These are phyloP conservation scores for Clanis bilineata DNA, from an alignment of 2,888 invertebrate species.

Conservation along the genomic window DNA sequence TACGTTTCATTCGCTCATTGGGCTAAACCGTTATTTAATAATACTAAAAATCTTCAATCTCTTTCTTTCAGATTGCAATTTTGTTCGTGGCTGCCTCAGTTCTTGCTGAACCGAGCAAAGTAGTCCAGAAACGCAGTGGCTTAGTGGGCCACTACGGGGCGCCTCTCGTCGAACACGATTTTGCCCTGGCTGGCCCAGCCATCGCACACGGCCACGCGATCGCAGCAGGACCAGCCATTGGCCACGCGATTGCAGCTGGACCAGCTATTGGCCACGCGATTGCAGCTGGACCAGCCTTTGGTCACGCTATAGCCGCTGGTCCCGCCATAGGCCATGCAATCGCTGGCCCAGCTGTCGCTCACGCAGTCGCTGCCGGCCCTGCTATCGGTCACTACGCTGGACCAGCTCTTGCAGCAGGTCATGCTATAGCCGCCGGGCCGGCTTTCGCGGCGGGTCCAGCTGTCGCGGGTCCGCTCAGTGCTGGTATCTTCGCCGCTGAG, in stretches of 20 bases:
- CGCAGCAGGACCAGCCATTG: conserved; percentile 9
- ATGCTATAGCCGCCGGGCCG: conserved; percentile 17
- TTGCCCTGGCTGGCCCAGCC: conserved; percentile 28
- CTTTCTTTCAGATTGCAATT: conserved; percentile 59
- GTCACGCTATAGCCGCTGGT: background rate
- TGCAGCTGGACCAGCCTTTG: conserved; percentile 23
- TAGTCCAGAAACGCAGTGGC: conserved; percentile 71
- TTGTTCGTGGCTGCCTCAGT: conserved; percentile 62
- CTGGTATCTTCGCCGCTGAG: conserved; percentile 23
- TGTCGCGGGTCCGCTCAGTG: conserved; percentile 25
- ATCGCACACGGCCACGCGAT: conserved; percentile 31
- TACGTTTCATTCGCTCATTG: too few species aligned
- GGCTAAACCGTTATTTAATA: too few species aligned
- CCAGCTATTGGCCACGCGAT: conserved; percentile 16
- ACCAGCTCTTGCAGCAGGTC: conserved; percentile 25
- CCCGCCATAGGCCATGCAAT: conserved; percentile 7
- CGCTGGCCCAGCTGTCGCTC: conserved; percentile 21
- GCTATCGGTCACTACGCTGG: conserved; percentile 21
- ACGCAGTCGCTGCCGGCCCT: conserved; percentile 12
- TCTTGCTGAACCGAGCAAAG: conserved; percentile 71
- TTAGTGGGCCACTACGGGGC: conserved; percentile 62
- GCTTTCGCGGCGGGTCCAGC: conserved; percentile 19
- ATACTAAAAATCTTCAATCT: too few species aligned
- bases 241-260: conserved; percentile 6
- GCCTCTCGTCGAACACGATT: conserved; percentile 39